Base-by-base conservation (phyloP, 64 coral and sea anemone genomes). In the Montipora efflorescens region DNA sequence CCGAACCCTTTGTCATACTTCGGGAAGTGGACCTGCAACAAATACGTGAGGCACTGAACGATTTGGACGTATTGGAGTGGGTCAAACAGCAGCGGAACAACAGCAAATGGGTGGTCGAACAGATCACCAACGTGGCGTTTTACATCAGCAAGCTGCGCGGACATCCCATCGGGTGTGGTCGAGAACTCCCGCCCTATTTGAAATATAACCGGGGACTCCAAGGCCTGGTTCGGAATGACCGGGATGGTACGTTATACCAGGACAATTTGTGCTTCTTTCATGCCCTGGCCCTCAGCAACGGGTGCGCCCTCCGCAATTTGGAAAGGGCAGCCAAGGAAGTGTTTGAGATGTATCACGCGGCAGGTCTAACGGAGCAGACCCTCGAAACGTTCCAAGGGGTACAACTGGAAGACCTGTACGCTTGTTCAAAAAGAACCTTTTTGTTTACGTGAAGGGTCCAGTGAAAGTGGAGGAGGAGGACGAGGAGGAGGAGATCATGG, bases 391-490 rank as follows among this genome's bases (percentile, higher is more conserved):
- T 94, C 62, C 44, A 94, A 22, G 78, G 87, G 22, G 67, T 83
- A 5, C 89, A 46, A 19, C 75, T 94, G 23, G 23, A 74, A 1
- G 92, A 94, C 5, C 19, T 93, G 1, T 4, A 76, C 51, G 79
- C 36, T 25, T 94, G 61, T 94, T 82, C 36, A 69, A 89, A 81
- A 13, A 79, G 14, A 93, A 87, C 44, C 58, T 93, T 11, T 50
- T 36, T 80, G 84, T 93, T 7, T 93, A 93, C 25, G 20, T 16
- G 69, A 20, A 82, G 6, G 48, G 62, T 16, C 69, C 47, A 2
- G 52, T 59, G 1, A 3, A 53, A 10, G 20, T 13, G 22, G 57
- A 91, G 51, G 64, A 47, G 6, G 22, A 80, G 13, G 88, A 57
- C 11, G 66, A 68, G 16, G 67, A 44, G n/a, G 74, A 74, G 28